These are phyloP conservation scores for Gephyroberyx darwinii DNA, from an alignment of 2,797 vertebrate species.

Conservation along the genomic window DNA sequence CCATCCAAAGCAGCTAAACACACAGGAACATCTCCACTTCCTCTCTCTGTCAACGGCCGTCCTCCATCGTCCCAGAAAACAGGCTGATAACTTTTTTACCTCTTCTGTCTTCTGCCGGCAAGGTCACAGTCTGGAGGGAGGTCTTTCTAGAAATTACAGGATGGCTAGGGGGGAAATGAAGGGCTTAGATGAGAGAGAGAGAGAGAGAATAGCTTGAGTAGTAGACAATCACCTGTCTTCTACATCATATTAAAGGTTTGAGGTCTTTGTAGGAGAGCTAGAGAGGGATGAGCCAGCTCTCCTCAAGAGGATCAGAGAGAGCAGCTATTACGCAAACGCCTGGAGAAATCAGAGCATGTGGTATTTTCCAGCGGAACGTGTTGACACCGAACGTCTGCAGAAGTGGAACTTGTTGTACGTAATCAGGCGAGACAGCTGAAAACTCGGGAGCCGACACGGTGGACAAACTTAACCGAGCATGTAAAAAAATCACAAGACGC, in stretches of 20 bases:
- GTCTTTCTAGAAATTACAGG: no score
- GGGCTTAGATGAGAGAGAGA: no score
- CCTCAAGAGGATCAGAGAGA: background rate
- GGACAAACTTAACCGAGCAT: conserved; percentile 61
- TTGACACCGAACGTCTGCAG: conserved; percentile 35
- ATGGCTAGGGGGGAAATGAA: no score
- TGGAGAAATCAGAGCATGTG: conserved; percentile 38
- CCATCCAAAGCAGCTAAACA: conserved; percentile 35
- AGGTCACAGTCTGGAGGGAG: no score
- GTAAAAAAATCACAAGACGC: conserved; percentile 33
- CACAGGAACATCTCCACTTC: conserved; percentile 15
- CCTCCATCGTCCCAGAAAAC: conserved; percentile 3
- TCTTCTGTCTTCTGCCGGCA: background rate
- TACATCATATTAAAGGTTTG: background rate
- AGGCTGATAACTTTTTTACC: background rate
- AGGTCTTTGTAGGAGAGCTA: background rate
- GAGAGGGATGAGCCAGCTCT: background rate
- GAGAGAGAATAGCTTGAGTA: no score
- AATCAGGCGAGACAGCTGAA: conserved; percentile 54
- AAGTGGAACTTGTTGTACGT: conserved; percentile 60
- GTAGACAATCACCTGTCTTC: background rate
- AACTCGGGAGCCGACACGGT: conserved; percentile 35
- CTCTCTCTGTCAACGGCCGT: conserved; percentile 7
- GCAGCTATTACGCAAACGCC: conserved; percentile 33
- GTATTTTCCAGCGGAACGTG: conserved; percentile 34